Percentiles rank a stretch among this genome's conserved stretches.
These are phyloP conservation scores for Dufourea novaeangliae DNA, from an alignment of 1,140 invertebrate species.

Conservation along the genomic window DNA sequence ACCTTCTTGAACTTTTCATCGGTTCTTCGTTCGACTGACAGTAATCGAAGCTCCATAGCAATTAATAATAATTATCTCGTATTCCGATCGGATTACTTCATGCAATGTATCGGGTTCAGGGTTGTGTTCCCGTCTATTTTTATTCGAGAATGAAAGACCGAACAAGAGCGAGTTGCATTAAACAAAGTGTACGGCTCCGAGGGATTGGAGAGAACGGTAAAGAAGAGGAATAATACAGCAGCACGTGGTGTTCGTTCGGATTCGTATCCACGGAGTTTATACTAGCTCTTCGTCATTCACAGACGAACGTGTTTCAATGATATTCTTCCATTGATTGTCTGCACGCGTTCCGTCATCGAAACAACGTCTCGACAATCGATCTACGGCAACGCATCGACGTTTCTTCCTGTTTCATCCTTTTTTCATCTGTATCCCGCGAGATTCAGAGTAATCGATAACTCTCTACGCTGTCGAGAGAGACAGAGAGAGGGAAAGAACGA, in stretches of 20 bases:
- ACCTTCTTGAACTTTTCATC: too few species aligned
- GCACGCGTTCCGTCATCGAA: background rate
- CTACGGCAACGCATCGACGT: background rate
- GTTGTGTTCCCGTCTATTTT: slow-evolving; percentile 36
- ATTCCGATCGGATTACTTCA: slow-evolving; percentile 53
- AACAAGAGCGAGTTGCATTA: slow-evolving; percentile 53
- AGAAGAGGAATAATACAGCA: slow-evolving; percentile 16
- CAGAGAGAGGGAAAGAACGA: background rate
- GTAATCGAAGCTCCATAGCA: background rate
- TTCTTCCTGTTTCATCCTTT: too few species aligned
- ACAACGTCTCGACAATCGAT: slow-evolving; percentile 2
- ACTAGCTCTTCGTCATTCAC: slow-evolving; percentile 26
- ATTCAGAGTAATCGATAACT: slow-evolving; percentile 4
- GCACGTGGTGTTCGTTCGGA: slow-evolving; percentile 26
- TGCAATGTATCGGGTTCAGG: background rate
- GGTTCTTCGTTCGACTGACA: background rate
- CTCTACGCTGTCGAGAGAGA: background rate
- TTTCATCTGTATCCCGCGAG: background rate
- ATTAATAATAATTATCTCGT: slow-evolving; percentile 30
- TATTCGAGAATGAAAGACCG: slow-evolving; percentile 20
- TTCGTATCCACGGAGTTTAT: slow-evolving; percentile 16
- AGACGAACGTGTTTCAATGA: slow-evolving; percentile 39
- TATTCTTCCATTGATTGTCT: background rate
- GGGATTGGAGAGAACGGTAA: background rate
- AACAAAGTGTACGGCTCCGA: slow-evolving; percentile 38